phyloP scores from a whole-genome alignment of 2,888 invertebrate genomes.

The Neria commutata region DNA sequence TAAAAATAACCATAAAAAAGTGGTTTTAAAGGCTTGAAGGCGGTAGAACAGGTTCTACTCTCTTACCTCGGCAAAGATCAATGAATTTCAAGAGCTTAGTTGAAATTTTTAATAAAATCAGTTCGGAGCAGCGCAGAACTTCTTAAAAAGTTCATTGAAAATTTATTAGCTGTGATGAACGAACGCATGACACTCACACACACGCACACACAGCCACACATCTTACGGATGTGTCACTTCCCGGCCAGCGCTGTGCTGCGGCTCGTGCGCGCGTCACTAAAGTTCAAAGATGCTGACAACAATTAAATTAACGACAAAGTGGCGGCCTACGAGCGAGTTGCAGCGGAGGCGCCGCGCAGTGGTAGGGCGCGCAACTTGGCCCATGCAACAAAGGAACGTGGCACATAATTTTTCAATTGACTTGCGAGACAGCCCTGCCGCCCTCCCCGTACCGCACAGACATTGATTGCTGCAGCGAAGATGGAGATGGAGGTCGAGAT shows the following conservation, averaged over 20 bases:
- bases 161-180: not conserved
- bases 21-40: not conserved
- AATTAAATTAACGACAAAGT: conserved; percentile 9
- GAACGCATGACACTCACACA: not conserved
- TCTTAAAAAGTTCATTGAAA: too few species aligned
- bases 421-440: conserved; percentile 1
- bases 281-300: conserved; percentile 4
- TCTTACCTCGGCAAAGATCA: not conserved
- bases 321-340: not conserved
- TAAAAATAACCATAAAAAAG: not conserved
- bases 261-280: not conserved
- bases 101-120: not conserved
- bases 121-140: too few species aligned
- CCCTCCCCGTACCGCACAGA: too few species aligned
- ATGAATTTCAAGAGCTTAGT: not conserved
- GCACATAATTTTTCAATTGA: conserved; percentile 12
- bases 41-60: not conserved
- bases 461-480: not conserved
- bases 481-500: too few species aligned
- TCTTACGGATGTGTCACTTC: not conserved
- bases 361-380: too few species aligned
- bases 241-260: not conserved
- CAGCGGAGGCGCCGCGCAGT: not conserved
- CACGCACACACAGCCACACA: not conserved
- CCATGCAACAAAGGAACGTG: not conserved